phyloP scores from a whole-genome alignment of 1,140 invertebrate genomes.

The Lasioglossum baleicum region DNA sequence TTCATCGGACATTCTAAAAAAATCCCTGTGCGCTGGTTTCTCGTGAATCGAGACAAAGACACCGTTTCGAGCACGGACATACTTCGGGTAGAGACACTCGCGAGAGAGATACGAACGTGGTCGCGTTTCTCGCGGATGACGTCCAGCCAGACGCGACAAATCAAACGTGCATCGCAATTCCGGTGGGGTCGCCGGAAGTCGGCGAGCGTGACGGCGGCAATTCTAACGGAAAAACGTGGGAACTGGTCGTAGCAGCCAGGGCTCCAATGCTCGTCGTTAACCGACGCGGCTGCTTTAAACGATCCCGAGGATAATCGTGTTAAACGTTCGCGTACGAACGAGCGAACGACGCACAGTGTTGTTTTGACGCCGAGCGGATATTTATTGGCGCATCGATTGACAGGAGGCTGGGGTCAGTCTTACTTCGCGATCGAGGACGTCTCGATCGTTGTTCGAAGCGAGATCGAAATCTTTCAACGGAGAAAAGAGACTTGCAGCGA shows the following conservation, averaged over 20 bases:
- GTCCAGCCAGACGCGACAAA: slow-evolving; percentile 33
- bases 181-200: slow-evolving; percentile 77
- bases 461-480: too few species aligned
- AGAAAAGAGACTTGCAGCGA: too few species aligned
- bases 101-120: too few species aligned
- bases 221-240: slow-evolving; percentile 80
- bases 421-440: too few species aligned
- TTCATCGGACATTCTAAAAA: not conserved
- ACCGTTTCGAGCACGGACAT: too few species aligned
- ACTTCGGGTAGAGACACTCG: too few species aligned
- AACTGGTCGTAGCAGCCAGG: slow-evolving; percentile 54
- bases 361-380: not conserved
- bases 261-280: slow-evolving; percentile 33
- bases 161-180: slow-evolving; percentile 72
- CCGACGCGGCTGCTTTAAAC: slow-evolving; percentile 4
- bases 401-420: too few species aligned
- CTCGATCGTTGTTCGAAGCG: too few species aligned
- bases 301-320: slow-evolving; percentile 25
- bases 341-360: not conserved
- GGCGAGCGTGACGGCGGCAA: slow-evolving; percentile 72
- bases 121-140: slow-evolving; percentile 3
- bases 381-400: not conserved
- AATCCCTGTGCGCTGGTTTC: not conserved
- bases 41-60: too few species aligned
- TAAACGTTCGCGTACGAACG: not conserved